Evolutionary conservation across 1,140 invertebrate genomes (phyloP).

Genomic region (Brachionus manjavacas): DNA sequence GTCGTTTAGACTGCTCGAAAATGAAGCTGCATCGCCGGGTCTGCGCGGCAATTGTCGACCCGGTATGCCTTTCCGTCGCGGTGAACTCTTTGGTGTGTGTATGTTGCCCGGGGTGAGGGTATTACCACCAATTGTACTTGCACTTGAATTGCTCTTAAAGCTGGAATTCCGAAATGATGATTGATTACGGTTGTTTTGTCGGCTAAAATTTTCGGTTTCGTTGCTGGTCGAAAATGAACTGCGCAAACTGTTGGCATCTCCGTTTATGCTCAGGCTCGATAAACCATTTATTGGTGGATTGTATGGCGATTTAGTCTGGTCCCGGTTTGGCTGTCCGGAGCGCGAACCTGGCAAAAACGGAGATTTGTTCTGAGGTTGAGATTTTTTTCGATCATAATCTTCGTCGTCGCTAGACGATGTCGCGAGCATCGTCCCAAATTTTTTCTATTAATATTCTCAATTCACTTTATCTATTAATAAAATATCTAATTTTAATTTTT

Average conservation of each 20-base stretch:
- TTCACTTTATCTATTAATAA: background rate
- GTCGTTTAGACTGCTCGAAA: slow-evolving; percentile 10
- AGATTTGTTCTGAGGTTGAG: slow-evolving; percentile 4
- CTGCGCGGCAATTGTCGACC: background rate
- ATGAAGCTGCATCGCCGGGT: background rate
- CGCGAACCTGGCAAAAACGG: background rate
- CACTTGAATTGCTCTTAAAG: slow-evolving; percentile 7
- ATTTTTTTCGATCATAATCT: slow-evolving; percentile 8
- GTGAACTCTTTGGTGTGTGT: background rate
- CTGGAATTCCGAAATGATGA: background rate
- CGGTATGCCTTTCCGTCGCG: background rate
- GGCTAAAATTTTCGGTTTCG: background rate
- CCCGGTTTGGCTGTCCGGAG: background rate
- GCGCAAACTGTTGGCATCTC: background rate
- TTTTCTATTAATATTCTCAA: background rate
- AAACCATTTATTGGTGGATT: slow-evolving; percentile 22
- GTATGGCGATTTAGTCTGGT: background rate
- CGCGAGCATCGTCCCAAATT: slow-evolving; percentile 16
- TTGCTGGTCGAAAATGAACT: slow-evolving; percentile 4
- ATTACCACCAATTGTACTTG: background rate
- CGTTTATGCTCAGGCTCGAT: background rate
- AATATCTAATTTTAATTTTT: background rate
- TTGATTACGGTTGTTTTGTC: background rate
- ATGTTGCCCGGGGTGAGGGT: background rate
- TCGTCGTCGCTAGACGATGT: slow-evolving; percentile 40